These are phyloP conservation scores for Vanacampus margaritifer DNA, from an alignment of 2,113 vertebrate species.

Conservation along the genomic window DNA sequence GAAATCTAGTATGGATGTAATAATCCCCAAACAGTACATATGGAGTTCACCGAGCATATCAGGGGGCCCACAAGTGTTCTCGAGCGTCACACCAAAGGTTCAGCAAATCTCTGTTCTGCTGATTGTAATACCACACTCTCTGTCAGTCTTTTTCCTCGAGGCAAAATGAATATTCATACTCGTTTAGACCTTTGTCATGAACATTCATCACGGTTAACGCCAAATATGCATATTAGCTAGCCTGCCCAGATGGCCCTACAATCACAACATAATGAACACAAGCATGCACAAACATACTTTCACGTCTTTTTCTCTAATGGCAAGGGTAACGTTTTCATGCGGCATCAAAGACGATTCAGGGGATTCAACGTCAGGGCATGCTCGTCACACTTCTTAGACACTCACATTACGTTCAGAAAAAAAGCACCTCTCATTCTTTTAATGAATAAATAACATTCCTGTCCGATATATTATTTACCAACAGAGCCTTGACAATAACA, in stretches of 20 bases:
- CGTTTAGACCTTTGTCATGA: constrained; percentile 50
- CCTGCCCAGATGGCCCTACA: constrained; percentile 58
- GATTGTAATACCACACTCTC: constrained; percentile 54
- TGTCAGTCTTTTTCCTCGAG: constrained; percentile 36
- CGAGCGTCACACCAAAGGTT: constrained; percentile 34
- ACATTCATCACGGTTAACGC: constrained; percentile 63
- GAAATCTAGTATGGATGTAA: too few relatives aligned
- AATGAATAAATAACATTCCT: neutral
- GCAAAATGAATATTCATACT: constrained; percentile 61
- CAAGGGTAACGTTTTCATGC: neutral
- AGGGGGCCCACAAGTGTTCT: constrained; percentile 15
- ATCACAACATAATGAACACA: constrained; percentile 54
- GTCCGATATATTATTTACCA: neutral
- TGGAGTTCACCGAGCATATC: constrained; percentile 13
- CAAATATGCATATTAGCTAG: constrained; percentile 57
- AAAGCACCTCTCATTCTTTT: neutral
- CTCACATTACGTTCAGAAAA: neutral
- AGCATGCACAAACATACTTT: neutral
- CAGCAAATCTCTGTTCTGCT: constrained; percentile 36
- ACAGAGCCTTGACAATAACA: neutral
- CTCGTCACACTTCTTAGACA: neutral
- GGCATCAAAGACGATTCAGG: neutral
- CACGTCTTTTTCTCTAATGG: neutral
- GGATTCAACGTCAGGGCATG: neutral
- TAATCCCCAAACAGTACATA: constrained; percentile 1